Percentiles rank a stretch among this genome's conserved stretches.
Conservation (phyloP, 2,888 invertebrate genomes). For the Volucella inanis region DNA sequence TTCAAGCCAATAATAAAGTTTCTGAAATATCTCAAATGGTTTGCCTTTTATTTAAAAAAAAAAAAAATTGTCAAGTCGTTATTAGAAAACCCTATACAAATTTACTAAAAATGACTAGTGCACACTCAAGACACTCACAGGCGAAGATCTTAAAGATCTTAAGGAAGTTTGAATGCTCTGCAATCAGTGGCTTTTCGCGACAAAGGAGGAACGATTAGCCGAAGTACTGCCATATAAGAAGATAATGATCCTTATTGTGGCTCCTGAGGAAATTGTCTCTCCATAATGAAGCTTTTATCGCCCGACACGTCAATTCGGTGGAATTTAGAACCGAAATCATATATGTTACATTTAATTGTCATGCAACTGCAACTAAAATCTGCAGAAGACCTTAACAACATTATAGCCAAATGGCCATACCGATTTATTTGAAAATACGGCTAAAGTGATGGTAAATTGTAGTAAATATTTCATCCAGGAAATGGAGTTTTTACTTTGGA, state of each 20-base stretch:
- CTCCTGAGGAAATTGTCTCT: constrained; percentile 90
- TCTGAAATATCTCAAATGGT: no score
- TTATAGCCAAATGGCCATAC: constrained; percentile 91
- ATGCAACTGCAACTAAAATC: no score
- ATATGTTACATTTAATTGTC: constrained; percentile 89
- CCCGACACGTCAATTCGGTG: constrained; percentile 91
- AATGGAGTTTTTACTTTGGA: constrained; percentile 92
- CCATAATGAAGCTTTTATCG: constrained; percentile 89
- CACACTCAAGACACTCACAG: constrained; percentile 85
- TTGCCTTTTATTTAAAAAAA: no score
- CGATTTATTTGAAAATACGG: constrained; percentile 92
- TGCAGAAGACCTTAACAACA: constrained; percentile 86
- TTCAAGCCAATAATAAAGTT: no score
- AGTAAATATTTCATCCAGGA: constrained; percentile 93
- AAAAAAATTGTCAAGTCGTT: no score
- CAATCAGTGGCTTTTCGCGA: constrained; percentile 92
- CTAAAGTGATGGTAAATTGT: constrained; percentile 93
- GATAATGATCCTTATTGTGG: constrained; percentile 95
- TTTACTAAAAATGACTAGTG: constrained; percentile 91
- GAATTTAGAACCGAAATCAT: constrained; percentile 88
- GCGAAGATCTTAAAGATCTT: constrained; percentile 90
- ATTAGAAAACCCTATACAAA: no score
- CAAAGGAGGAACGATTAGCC: constrained; percentile 82
- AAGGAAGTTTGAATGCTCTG: constrained; percentile 86
- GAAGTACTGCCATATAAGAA: constrained; percentile 87